Conservation (phyloP, 92 coral and sea anemone species). For the Porites evermanni region DNA sequence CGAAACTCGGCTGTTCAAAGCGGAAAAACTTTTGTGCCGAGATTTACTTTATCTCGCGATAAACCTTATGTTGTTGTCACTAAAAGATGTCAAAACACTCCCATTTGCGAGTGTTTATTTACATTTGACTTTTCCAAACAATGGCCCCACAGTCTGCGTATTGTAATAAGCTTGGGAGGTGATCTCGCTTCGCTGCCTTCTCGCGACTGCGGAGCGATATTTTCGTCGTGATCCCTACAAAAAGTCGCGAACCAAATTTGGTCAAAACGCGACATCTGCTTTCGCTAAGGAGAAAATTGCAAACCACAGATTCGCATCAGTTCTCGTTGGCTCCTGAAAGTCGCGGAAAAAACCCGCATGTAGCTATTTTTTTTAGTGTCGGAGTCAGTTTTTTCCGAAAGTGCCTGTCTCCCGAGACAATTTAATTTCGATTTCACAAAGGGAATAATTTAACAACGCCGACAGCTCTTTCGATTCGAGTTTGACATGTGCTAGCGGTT, state of each 20-base stretch:
- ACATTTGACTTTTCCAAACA: conserved; percentile 68
- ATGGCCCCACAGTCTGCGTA: conserved; percentile 64
- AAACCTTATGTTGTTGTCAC: conserved; percentile 88
- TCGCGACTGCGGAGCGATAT: neutral
- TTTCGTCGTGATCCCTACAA: neutral
- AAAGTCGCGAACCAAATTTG: conserved; percentile 23
- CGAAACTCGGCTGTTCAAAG: conserved; percentile 38
- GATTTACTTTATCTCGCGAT: conserved; percentile 80
- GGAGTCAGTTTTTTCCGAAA: neutral
- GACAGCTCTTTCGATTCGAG: conserved; percentile 6
- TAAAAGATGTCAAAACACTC: conserved; percentile 87
- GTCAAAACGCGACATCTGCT: conserved; percentile 52
- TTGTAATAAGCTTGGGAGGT: conserved; percentile 16
- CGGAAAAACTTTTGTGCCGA: conserved; percentile 74
- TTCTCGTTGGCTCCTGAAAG: conserved; percentile 28
- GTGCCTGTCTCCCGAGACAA: conserved; percentile 19
- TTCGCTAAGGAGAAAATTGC: conserved; percentile 8
- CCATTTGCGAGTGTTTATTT: conserved; percentile 87
- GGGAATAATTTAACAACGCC: conserved; percentile 42
- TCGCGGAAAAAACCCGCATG: conserved; percentile 35
- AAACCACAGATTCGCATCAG: conserved; percentile 47
- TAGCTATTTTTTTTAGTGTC: neutral
- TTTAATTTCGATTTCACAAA: conserved; percentile 27
- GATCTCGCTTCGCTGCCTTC: conserved; percentile 8
- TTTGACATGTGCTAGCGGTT: too few species aligned